Conservation (phyloP, 2,113 vertebrate species). For the Calyptommatus sinebrachiatus region DNA sequence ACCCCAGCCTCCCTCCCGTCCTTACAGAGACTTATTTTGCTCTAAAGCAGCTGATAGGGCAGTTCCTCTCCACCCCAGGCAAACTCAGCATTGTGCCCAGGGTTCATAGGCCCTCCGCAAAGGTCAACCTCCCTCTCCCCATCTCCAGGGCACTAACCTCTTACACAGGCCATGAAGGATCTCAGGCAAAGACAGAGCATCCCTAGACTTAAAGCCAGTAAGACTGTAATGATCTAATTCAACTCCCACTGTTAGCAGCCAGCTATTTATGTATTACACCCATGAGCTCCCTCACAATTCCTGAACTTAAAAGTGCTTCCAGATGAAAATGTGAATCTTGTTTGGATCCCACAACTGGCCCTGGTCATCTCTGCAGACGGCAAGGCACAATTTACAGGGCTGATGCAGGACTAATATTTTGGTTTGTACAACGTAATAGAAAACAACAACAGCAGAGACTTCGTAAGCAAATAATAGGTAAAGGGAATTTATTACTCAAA, state of each 20-base stretch:
- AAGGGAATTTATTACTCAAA: too few species aligned
- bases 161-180: neutral
- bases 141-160: neutral
- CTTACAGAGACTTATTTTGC: neutral
- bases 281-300: neutral
- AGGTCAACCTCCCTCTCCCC: neutral
- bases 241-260: neutral
- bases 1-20: neutral
- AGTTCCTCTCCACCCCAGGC: neutral
- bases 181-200: neutral
- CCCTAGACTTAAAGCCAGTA: neutral
- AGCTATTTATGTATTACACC: neutral
- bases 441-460: too few species aligned
- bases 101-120: neutral
- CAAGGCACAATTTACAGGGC: neutral
- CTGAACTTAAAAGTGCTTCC: neutral
- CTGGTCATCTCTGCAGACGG: neutral
- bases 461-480: too few species aligned
- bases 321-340: too few species aligned
- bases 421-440: too few species aligned
- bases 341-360: too few species aligned
- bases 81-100: too few species aligned
- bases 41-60: neutral
- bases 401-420: neutral
- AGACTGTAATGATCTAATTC: neutral